Percentiles rank a stretch among this genome's conserved stretches.
These are phyloP conservation scores for Cetonia aurata DNA, from an alignment of 2,888 invertebrate genomes.

Conservation along the genomic window DNA sequence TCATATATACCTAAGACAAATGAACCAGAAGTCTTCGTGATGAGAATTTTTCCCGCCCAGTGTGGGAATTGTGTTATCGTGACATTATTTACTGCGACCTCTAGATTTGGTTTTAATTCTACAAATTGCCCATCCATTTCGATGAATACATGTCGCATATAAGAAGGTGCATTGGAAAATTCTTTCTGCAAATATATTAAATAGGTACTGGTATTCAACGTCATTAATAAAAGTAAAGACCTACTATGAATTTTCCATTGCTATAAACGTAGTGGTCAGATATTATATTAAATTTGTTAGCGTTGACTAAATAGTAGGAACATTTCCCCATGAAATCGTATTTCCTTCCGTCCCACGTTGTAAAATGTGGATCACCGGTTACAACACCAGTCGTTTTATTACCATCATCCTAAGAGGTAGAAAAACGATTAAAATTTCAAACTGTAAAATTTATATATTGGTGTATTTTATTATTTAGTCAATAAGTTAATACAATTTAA, in stretches of 20 bases:
- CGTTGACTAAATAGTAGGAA: slow-evolving; percentile 23
- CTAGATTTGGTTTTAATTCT: slow-evolving; percentile 19
- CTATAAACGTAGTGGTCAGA: slow-evolving; percentile 15
- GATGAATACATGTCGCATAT: background rate
- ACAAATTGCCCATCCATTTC: slow-evolving; percentile 9
- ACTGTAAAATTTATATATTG: background rate
- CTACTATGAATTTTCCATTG: slow-evolving; percentile 14
- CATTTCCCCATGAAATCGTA: slow-evolving; percentile 26
- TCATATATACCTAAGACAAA: slow-evolving; percentile 25
- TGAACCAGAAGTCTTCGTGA: slow-evolving; percentile 21
- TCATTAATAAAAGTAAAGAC: background rate
- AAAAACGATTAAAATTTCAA: background rate
- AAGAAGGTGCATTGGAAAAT: slow-evolving; percentile 1
- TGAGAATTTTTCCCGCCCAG: background rate
- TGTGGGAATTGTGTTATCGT: slow-evolving; percentile 16
- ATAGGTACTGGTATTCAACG: no score
- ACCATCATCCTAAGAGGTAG: background rate
- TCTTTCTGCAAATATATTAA: slow-evolving; percentile 1
- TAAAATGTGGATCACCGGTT: slow-evolving; percentile 24
- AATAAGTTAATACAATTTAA: no score
- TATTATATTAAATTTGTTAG: slow-evolving; percentile 7
- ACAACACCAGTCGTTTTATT: background rate
- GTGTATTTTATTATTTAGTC: no score
- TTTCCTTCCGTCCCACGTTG: slow-evolving; percentile 15
- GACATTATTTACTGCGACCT: slow-evolving; percentile 16